Base-by-base conservation (phyloP, 2,888 invertebrate species). In the Leucoptera coffeella region DNA sequence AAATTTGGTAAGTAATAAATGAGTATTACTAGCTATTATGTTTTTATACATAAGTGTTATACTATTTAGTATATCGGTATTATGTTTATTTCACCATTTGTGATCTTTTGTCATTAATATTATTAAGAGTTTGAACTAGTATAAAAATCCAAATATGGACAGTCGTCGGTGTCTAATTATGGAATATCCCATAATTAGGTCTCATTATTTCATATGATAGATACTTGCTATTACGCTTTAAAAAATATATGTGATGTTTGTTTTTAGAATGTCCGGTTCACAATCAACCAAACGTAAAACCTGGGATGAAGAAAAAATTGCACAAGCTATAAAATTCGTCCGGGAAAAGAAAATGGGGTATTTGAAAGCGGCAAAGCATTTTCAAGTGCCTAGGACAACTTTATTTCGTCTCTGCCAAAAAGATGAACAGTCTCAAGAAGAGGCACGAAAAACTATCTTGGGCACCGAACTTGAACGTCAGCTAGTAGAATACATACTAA, bases 1-100 rank as follows among this genome's bases (percentile, higher is more conserved):
- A 35, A 32, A 28, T 32, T 35, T 32, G 31, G 31, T 31, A 34
- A 19, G 29, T 32, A 34, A 32, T 29, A 34, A 30, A 30, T 14
- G 25, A 27, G 25, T 32, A 29, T 32, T 32, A 17, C 17, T 9
- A 27, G 30, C 22, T 30, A 26, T 23, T 27, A 32, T 26, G 28
- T 29, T 28, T 29, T 26, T 26, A 19, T 30, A 30, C 25, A 29
- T 30, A 30, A 25, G 22, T 29, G 25, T 30, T 30, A 25, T 30
- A 17, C 17, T 25, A 14, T 15, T 25, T 25, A 25, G 15, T 14
- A 14, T 25, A 22, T 25, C 14, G 14, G 11, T 7, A 17, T 17
- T 17, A 17, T 17, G 17, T 9, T 25, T 28, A 25, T 27, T 30
- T 27, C 22, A 25, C 14, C 22, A 25, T 28, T 30, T 27, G 21